Evolutionary conservation across 1,140 invertebrate species (phyloP).

Genomic region (Penaeus vannamei): DNA sequence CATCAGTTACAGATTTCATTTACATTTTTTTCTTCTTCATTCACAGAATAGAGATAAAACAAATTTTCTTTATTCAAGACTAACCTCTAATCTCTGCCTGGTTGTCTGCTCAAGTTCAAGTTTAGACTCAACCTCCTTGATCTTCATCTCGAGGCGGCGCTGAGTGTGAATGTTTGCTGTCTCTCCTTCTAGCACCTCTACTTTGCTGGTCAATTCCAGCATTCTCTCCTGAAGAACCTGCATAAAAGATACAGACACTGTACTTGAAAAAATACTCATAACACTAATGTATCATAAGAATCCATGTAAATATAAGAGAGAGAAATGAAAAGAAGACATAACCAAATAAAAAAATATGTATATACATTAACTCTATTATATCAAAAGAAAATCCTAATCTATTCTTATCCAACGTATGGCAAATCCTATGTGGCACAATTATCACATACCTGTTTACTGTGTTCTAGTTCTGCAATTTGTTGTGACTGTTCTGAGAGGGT

Average conservation of each 20-base stretch:
- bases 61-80: constrained; percentile 72
- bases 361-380: no score
- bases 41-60: constrained; percentile 1
- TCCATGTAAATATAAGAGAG: no score
- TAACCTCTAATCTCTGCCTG: constrained; percentile 81
- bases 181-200: constrained; percentile 87
- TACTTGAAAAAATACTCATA: no score
- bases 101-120: constrained; percentile 91
- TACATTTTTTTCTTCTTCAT: no score
- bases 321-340: no score
- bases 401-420: not conserved
- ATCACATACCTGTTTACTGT: constrained; percentile 67
- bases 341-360: no score
- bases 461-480: constrained; percentile 77
- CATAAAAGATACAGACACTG: not conserved
- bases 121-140: constrained; percentile 90
- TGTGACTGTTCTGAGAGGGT: constrained; percentile 85
- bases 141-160: constrained; percentile 81
- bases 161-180: constrained; percentile 78
- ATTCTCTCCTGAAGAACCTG: constrained; percentile 72
- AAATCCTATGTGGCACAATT: not conserved
- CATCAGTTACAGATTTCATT: not conserved
- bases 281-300: no score
- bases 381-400: no score
- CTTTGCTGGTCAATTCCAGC: constrained; percentile 80